A percentile compares a stretch with the other conserved stretches of the same genome.
These are phyloP conservation scores for Danio rerio DNA, from an alignment of 2,113 vertebrate species.

Conservation along the genomic window GRCz12tu NC_133186.1:12619501-12620000, in stretches of 20 bases:
- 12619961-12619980: constrained; percentile 36
- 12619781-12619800: constrained; percentile 99
- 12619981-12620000: constrained; percentile 27
- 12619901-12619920: constrained; percentile 34
- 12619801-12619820: constrained; percentile 98
- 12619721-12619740: constrained; percentile 84
- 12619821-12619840: constrained; percentile 96
- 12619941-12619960: constrained; percentile 3
- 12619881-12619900: constrained; percentile 19
- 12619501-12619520: too few species aligned
- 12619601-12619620: not conserved
- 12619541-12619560: not conserved
- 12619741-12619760: constrained; percentile 97
- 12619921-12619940: constrained; percentile 35
- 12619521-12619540: too few species aligned
- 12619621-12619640: not conserved
- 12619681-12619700: constrained; percentile 3
- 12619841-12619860: constrained; percentile 60
- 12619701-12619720: not conserved
- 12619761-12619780: constrained; percentile 97
- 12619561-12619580: not conserved
- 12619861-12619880: not conserved
- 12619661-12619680: not conserved
- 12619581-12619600: not conserved
- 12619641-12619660: not conserved